Percentiles rank a stretch among this genome's conserved stretches.
Evolutionary conservation across 1,140 invertebrate genomes (phyloP).

Genomic region (Drosophila kohkoa): DNA sequence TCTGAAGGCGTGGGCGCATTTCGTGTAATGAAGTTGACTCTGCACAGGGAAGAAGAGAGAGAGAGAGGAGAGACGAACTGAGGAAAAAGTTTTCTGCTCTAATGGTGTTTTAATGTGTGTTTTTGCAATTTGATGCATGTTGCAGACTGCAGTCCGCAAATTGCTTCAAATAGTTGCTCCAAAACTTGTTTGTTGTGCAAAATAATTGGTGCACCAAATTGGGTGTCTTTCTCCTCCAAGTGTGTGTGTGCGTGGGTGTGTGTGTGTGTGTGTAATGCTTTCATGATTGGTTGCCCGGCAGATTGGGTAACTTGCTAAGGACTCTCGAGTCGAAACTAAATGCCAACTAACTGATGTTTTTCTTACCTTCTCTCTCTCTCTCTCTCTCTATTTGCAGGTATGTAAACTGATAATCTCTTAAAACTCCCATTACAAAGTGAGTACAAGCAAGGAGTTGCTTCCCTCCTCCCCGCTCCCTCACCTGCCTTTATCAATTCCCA

Average conservation of each 20-base stretch:
- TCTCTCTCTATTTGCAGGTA: slow-evolving; percentile 33
- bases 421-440: slow-evolving; percentile 2
- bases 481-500: slow-evolving; percentile 47
- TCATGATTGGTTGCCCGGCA: slow-evolving; percentile 38
- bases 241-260: slow-evolving; percentile 42
- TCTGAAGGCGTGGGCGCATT: slow-evolving; percentile 60
- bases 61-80: not conserved
- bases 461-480: not conserved
- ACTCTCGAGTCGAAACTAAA: not conserved
- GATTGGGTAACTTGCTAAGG: slow-evolving; percentile 53
- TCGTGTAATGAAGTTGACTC: slow-evolving; percentile 66
- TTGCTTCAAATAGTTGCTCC: slow-evolving; percentile 40
- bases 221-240: slow-evolving; percentile 34
- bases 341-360: slow-evolving; percentile 23
- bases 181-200: slow-evolving; percentile 68
- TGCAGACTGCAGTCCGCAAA: slow-evolving; percentile 43
- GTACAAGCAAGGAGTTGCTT: not conserved
- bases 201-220: slow-evolving; percentile 74
- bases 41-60: not conserved
- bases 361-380: not conserved
- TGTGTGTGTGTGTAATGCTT: slow-evolving; percentile 64
- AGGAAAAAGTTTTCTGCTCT: slow-evolving; percentile 36
- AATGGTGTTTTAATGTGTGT: slow-evolving; percentile 71
- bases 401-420: slow-evolving; percentile 36
- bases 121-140: slow-evolving; percentile 44